phyloP scores from a whole-genome alignment of 2,113 vertebrate species.

The Seriola aureovittata region DNA sequence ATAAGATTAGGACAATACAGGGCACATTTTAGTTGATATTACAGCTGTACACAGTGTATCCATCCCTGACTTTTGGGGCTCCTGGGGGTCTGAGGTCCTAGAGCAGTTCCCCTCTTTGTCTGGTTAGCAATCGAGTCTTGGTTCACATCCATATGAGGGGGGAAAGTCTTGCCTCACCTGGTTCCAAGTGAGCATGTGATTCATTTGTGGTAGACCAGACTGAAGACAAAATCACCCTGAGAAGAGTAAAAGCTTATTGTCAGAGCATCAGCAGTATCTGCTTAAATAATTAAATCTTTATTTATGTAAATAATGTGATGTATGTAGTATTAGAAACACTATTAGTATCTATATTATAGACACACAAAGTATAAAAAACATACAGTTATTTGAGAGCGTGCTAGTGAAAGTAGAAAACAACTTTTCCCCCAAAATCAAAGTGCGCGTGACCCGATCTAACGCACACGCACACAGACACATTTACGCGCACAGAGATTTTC shows the following conservation, averaged over 20 bases:
- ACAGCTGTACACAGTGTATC: too few relatives aligned
- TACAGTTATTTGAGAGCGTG: background rate
- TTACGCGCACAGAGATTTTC: constrained; percentile 4
- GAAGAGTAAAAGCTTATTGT: too few relatives aligned
- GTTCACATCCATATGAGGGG: background rate
- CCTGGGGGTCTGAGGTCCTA: background rate
- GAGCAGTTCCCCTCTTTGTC: background rate
- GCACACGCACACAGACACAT: background rate
- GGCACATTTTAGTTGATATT: too few relatives aligned
- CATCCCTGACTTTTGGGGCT: background rate
- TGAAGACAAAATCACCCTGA: too few relatives aligned
- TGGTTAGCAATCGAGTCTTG: background rate
- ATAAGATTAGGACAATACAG: too few relatives aligned
- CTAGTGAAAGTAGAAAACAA: constrained; percentile 16
- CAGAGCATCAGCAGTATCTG: too few relatives aligned
- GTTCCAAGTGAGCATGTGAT: background rate
- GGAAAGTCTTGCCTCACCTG: background rate
- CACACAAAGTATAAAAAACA: background rate
- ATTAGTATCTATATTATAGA: too few relatives aligned
- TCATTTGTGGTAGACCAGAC: too few relatives aligned
- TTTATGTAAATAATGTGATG: too few relatives aligned
- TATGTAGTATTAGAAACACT: too few relatives aligned
- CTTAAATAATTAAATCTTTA: too few relatives aligned
- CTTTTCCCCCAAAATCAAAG: constrained; percentile 36
- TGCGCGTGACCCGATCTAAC: constrained; percentile 10